phyloP scores from a whole-genome alignment of 2,888 invertebrate species.

The Alentia gelatinosa region DNA sequence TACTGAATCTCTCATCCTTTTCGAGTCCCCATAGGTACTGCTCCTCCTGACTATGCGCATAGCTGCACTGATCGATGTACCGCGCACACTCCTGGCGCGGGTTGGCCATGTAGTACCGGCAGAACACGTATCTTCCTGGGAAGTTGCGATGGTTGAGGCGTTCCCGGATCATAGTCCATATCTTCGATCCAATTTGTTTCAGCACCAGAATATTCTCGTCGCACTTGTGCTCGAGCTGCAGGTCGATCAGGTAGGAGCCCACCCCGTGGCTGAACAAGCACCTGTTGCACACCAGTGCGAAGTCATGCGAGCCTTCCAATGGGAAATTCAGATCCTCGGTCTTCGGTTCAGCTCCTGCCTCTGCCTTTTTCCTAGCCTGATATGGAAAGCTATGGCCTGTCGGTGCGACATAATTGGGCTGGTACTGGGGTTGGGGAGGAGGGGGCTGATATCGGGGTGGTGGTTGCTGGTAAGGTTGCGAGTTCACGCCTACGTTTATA shows the following conservation, averaged over 20 bases:
- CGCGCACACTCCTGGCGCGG: constrained; percentile 68
- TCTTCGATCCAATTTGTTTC: constrained; percentile 56
- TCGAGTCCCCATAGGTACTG: constrained; percentile 72
- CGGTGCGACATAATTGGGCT: neutral
- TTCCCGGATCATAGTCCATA: constrained; percentile 72
- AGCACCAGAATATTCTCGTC: constrained; percentile 72
- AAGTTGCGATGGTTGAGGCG: constrained; percentile 72
- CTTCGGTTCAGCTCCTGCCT: neutral
- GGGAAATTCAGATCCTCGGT: constrained; percentile 59
- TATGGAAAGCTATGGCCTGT: neutral
- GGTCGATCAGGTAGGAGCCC: constrained; percentile 20
- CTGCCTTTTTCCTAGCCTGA: neutral
- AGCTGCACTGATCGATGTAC: constrained; percentile 32
- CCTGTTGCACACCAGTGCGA: constrained; percentile 67
- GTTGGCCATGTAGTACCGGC: constrained; percentile 67
- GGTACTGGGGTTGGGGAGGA: neutral
- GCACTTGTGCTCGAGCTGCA: constrained; percentile 68
- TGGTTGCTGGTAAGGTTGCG: neutral
- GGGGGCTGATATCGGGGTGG: neutral
- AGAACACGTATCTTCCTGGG: constrained; percentile 72
- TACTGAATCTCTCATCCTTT: constrained; percentile 73
- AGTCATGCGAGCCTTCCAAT: constrained; percentile 65
- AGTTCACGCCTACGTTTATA: neutral
- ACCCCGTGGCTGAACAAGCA: constrained; percentile 64
- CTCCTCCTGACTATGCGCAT: constrained; percentile 51